Evolutionary conservation across 1,140 invertebrate genomes (phyloP), one percentile per base, ranked within the genome.

Genomic region (Zaprionus ghesquierei): DNA sequence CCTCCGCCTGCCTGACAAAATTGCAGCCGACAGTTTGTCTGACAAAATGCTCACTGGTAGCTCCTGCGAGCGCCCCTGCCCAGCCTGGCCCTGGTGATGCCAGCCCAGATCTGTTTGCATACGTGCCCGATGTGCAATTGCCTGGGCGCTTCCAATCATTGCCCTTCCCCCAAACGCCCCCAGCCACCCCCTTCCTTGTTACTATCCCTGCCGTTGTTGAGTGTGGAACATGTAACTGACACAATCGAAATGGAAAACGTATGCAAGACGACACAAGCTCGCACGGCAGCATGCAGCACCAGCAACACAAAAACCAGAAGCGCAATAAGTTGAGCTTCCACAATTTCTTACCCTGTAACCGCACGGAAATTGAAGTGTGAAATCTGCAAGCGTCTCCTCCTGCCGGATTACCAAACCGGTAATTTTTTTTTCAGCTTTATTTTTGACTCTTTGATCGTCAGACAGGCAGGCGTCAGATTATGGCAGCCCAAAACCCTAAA

Each of bases 191-290:
- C 44, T 20, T 25, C 69, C 10, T 4, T 35, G 10, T 0, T 35
- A 2, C 10, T 20, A 18, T 10, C 9, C 18, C 41, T 10, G 41
- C 41, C 15, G 10, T 63, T 55, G 50, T 51, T 27, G 44, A 69
- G 66, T 66, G 75, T 75, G 82, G 70, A 79, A 79, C 82, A 82
- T 86, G 81, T 86, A 87, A 82, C 60, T 86, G 81, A 86, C 81
- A 86, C 81, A 87, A 87, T 86, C 79, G 81, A 87, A 86, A 86
- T 86, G 82, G 79, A 82, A 86, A 86, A 81, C 82, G 81, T 79
- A 79, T 87, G 81, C 66, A 78, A 86, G 71, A 81, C 64, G 64
- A 68, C 70, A 61, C 64, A 72, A 51, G 29, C 49, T 77, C 63
- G 69, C 77, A 79, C 49, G 12, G 46, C 58, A 35, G 27, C 59